Conservation (phyloP, 2,888 invertebrate species). For the Epiblema foenella region DNA sequence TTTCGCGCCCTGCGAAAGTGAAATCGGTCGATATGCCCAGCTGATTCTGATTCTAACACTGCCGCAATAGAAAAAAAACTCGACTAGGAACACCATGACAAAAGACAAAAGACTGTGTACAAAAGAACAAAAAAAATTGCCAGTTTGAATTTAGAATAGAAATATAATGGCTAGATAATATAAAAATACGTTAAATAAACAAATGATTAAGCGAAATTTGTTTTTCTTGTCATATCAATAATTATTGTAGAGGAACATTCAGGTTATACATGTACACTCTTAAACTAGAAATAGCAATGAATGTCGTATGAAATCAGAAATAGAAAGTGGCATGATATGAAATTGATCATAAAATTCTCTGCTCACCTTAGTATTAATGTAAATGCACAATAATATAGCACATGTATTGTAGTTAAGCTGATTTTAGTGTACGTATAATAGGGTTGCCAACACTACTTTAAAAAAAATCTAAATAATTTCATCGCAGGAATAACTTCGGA, state of each 20-base stretch:
- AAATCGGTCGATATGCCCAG: slow-evolving; percentile 75
- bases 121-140: background rate
- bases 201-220: background rate
- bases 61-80: slow-evolving; percentile 12
- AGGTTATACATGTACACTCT: slow-evolving; percentile 25
- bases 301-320: slow-evolving; percentile 43
- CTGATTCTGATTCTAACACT: slow-evolving; percentile 56
- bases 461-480: background rate
- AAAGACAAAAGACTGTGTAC: slow-evolving; percentile 13
- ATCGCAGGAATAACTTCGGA: too few relatives aligned
- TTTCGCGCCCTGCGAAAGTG: slow-evolving; percentile 64
- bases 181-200: background rate
- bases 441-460: slow-evolving; percentile 47
- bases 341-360: slow-evolving; percentile 46
- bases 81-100: slow-evolving; percentile 8
- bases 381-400: slow-evolving; percentile 56
- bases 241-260: background rate
- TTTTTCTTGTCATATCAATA: slow-evolving; percentile 18
- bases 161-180: background rate
- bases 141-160: slow-evolving; percentile 1
- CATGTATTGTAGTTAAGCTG: slow-evolving; percentile 54
- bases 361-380: slow-evolving; percentile 58
- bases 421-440: slow-evolving; percentile 57
- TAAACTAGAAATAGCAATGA: background rate
- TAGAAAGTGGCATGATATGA: slow-evolving; percentile 23